Evolutionary conservation across 2,888 invertebrate species (phyloP), one percentile per base, ranked within the genome.

Genomic region (Acronicta aceris): DNA sequence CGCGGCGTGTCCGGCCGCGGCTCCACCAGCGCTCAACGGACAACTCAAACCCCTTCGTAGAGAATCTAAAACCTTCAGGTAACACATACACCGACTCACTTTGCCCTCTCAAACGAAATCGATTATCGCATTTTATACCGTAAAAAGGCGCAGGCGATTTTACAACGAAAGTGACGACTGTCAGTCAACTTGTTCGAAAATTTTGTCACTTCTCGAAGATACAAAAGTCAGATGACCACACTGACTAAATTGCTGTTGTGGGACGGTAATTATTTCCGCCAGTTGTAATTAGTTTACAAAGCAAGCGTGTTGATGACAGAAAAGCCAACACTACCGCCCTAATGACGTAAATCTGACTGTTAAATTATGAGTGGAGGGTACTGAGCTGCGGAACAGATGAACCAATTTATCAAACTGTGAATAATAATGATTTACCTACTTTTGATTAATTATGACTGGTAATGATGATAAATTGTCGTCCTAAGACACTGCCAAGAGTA

Each of bases 11-110:
- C 74, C 79, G 5, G 40, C 54, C 16, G 46, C 64, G 17, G 12
- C 36, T 13, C 38, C 38, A n/a, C 38, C 0, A 59, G 65, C 59
- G 82, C 64, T 74, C 59, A 93, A 91, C 60, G 93, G 91, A 2
- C 90, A 91, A 45, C 60, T 74, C 48, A 95, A 90, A 87, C 81
- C 82, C 67, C 84, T 91, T 43, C 92, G 95, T 76, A 88, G 95
- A 93, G 82, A 90, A 66, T 83, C 80, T 36, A 91, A 91, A 81
- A 89, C 87, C 62, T 92, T 92, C 77, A 86, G 95, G 96, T 82
- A 94, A 68, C 8, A n/a, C 33, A 48, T 16, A 16, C 15, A 17
- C 17, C 13, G 17, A 33, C 16, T 9, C 13, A 33, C 2, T 36
- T 12, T 4, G 1, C 13, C 5, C 36, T 1, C 36, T 12, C 13